phyloP scores from a whole-genome alignment of 2,888 invertebrate species.

The Drosophila melanosoma region DNA sequence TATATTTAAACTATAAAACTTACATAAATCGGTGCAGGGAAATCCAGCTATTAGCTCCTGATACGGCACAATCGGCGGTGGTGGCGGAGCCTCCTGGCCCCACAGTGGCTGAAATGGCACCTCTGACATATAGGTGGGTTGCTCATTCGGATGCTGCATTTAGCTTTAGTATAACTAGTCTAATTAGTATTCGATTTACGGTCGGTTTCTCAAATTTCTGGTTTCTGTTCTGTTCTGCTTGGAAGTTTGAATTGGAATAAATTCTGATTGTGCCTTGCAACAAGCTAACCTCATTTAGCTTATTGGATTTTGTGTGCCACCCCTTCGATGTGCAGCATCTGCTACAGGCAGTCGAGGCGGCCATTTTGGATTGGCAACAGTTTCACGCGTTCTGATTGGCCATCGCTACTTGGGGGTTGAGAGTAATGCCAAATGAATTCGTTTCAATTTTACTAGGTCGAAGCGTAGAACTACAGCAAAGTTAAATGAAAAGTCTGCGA shows the following conservation, averaged over 20 bases:
- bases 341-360: conserved; percentile 38
- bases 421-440: not conserved
- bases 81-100: conserved; percentile 86
- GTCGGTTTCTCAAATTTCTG: conserved; percentile 21
- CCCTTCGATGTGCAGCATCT: conserved; percentile 49
- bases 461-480: not conserved
- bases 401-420: conserved; percentile 1
- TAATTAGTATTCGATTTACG: conserved; percentile 23
- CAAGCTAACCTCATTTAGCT: conserved; percentile 39
- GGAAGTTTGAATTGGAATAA: conserved; percentile 71
- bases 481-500: not conserved
- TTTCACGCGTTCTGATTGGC: conserved; percentile 67
- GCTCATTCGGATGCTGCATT: conserved; percentile 84
- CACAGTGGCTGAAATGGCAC: conserved; percentile 85
- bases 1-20: conserved; percentile 37
- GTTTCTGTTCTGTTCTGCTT: conserved; percentile 69
- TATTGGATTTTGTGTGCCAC: conserved; percentile 67
- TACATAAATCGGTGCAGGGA: conserved; percentile 88
- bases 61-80: conserved; percentile 87
- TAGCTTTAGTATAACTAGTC: not conserved
- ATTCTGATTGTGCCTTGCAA: conserved; percentile 45
- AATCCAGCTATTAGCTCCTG: conserved; percentile 90
- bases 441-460: not conserved
- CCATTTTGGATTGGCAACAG: conserved; percentile 82
- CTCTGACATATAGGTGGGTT: conserved; percentile 83